phyloP scores from a whole-genome alignment of 2,113 vertebrate genomes.

The Cyprinodon tularosa region DNA sequence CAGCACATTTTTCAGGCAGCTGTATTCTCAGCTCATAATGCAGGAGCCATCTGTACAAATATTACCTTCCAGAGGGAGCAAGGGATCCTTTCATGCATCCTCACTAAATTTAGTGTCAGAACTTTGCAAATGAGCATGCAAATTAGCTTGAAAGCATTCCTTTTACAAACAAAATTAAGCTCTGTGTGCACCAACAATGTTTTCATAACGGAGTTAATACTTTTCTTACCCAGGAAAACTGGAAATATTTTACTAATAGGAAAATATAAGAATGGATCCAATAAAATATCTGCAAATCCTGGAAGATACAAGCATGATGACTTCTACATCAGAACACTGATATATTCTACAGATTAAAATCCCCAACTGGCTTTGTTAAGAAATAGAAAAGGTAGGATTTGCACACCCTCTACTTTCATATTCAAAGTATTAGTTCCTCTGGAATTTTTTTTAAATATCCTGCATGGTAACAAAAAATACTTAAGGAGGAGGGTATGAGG shows the following conservation, averaged over 20 bases:
- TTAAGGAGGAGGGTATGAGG: not conserved
- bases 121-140: constrained; percentile 1
- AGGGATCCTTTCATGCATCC: constrained; percentile 2
- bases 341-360: not conserved
- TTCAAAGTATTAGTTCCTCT: not conserved
- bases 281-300: not conserved
- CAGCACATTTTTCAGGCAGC: not conserved
- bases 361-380: not conserved
- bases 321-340: not conserved
- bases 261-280: not conserved
- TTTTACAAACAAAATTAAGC: not conserved
- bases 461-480: not conserved
- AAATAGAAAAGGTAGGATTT: not conserved
- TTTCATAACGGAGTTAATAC: not conserved
- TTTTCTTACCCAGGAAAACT: not conserved
- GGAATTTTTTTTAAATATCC: not conserved
- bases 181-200: not conserved
- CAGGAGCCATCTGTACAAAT: constrained; percentile 6
- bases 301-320: not conserved
- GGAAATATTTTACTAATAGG: not conserved
- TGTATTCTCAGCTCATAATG: constrained; percentile 1
- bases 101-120: not conserved
- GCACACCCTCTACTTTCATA: not conserved
- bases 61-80: not conserved
- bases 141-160: not conserved